These are phyloP conservation scores for Chromoteleia sp. DNA, from an alignment of 2,888 invertebrate genomes.

Conservation along the genomic window DNA sequence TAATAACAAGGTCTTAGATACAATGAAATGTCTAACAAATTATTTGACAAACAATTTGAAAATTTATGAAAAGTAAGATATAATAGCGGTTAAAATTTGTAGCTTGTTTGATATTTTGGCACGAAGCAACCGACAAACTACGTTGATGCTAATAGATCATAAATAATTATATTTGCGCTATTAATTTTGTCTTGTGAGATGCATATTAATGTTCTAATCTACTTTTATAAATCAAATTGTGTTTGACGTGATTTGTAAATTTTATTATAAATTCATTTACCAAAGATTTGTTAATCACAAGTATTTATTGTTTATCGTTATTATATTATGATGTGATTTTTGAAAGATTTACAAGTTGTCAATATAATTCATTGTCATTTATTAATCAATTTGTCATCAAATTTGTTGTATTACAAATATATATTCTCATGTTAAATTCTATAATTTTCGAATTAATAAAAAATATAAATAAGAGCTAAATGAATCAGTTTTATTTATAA, in stretches of 20 bases:
- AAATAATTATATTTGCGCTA: slow-evolving; percentile 46
- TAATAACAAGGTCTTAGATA: too few relatives aligned
- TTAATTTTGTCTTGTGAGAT: slow-evolving; percentile 29
- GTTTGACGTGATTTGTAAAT: not conserved
- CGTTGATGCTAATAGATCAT: slow-evolving; percentile 46
- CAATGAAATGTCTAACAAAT: not conserved
- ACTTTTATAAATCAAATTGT: slow-evolving; percentile 17
- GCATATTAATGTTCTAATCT: not conserved
- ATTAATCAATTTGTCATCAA: too few relatives aligned
- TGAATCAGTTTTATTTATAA: too few relatives aligned
- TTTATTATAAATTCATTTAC: not conserved
- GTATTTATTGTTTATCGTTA: too few relatives aligned
- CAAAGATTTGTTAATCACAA: not conserved
- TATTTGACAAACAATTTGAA: slow-evolving; percentile 25
- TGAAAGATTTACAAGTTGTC: too few relatives aligned
- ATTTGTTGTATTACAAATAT: too few relatives aligned
- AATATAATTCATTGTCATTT: too few relatives aligned
- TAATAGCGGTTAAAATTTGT: slow-evolving; percentile 35
- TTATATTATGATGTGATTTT: too few relatives aligned
- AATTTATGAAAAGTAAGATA: slow-evolving; percentile 42
- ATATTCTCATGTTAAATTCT: too few relatives aligned
- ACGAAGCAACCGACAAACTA: slow-evolving; percentile 49
- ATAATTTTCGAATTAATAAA: too few relatives aligned
- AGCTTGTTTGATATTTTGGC: slow-evolving; percentile 36
- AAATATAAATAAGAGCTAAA: too few relatives aligned